A percentile compares a stretch with the other conserved stretches of the same genome.
Evolutionary conservation across 1,140 invertebrate species (phyloP).

Genomic region (Pseudomyrmex sp.): DNA sequence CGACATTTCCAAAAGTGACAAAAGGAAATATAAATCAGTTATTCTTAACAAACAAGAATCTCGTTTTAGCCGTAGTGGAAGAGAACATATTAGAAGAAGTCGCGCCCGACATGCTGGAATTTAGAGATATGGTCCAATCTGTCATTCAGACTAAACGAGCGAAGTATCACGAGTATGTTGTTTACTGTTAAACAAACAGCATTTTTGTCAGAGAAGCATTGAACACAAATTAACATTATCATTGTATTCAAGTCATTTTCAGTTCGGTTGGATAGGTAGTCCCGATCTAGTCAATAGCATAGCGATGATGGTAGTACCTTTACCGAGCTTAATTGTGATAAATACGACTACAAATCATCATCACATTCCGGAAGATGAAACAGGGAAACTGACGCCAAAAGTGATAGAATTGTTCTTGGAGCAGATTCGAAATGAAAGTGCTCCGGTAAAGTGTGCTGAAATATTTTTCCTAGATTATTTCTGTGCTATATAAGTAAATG

Average conservation of each 20-base stretch:
- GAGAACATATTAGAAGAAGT: conserved; percentile 95
- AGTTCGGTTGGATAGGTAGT: conserved; percentile 96
- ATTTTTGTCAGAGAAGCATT: not conserved
- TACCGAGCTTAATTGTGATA: conserved; percentile 95
- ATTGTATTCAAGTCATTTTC: conserved; percentile 87
- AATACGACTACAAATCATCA: conserved; percentile 96
- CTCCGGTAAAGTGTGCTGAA: conserved; percentile 86
- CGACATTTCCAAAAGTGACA: conserved; percentile 95
- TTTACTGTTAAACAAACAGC: conserved; percentile 31
- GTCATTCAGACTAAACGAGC: conserved; percentile 91
- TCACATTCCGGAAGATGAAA: conserved; percentile 94
- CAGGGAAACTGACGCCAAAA: conserved; percentile 91
- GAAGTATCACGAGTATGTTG: conserved; percentile 91
- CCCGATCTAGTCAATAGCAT: conserved; percentile 96
- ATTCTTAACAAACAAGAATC: conserved; percentile 93
- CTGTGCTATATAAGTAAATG: not conserved
- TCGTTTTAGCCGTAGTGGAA: conserved; percentile 94
- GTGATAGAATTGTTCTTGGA: conserved; percentile 92
- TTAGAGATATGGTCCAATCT: conserved; percentile 93
- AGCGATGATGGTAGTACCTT: conserved; percentile 92
- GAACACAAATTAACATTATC: conserved; percentile 30
- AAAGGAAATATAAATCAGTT: conserved; percentile 93
- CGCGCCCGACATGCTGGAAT: conserved; percentile 92
- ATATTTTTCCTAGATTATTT: too few relatives aligned
- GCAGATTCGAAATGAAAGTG: conserved; percentile 90